Evolutionary conservation across 2,888 invertebrate genomes (phyloP).

Genomic region (Alentia gelatinosa): DNA sequence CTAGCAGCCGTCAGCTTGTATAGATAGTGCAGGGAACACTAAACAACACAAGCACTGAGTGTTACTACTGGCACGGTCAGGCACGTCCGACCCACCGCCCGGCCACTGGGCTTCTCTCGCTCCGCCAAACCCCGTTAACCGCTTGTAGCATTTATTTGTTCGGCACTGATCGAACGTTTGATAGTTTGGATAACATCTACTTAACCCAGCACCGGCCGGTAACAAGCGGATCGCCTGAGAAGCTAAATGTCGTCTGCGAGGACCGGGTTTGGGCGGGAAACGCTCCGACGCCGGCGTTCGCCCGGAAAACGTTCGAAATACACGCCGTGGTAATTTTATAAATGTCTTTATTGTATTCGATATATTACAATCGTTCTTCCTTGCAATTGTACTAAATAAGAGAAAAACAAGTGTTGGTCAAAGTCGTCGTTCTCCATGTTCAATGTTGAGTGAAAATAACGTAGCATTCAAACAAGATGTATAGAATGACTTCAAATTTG

Average conservation of each 20-base stretch:
- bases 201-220: not conserved
- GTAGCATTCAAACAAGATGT: too few species aligned
- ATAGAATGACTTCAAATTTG: too few species aligned
- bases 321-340: too few species aligned
- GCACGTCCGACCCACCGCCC: not conserved
- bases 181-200: constrained; percentile 1
- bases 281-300: not conserved
- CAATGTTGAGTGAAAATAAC: too few species aligned
- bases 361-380: too few species aligned
- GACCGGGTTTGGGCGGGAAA: not conserved
- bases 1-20: not conserved
- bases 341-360: too few species aligned
- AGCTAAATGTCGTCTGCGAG: not conserved
- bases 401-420: too few species aligned
- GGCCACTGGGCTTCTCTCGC: too few species aligned
- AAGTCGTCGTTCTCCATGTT: too few species aligned
- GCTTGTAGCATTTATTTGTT: constrained; percentile 23
- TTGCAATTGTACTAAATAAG: too few species aligned
- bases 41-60: not conserved
- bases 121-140: not conserved
- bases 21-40: not conserved
- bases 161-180: not conserved
- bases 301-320: not conserved
- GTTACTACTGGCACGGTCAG: constrained; percentile 9
- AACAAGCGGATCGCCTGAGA: not conserved